Conservation (phyloP, 2,797 vertebrate genomes). For the Holocentrus rufus region DNA sequence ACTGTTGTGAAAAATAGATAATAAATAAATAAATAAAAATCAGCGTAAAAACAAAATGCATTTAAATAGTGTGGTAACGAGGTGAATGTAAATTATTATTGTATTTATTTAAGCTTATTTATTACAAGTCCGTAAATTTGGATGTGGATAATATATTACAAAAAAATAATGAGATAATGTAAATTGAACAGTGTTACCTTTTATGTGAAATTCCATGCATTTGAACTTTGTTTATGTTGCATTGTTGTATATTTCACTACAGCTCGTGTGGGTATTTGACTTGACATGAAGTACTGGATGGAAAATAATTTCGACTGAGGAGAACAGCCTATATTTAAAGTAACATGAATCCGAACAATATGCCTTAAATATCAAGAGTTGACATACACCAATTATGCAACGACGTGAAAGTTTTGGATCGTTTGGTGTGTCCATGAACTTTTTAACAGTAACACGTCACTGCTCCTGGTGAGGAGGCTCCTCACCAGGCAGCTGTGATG, state of each 20-base stretch:
- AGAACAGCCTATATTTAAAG: conserved; percentile 43
- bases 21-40: neutral
- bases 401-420: conserved; percentile 66
- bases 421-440: conserved; percentile 66
- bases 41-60: conserved; percentile 31
- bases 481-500: conserved; percentile 57
- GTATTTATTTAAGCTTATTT: conserved; percentile 72
- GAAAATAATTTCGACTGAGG: conserved; percentile 34
- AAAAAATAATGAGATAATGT: conserved; percentile 51
- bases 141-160: conserved; percentile 74
- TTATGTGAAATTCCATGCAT: conserved; percentile 60
- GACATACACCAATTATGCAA: conserved; percentile 74
- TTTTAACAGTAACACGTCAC: conserved; percentile 47
- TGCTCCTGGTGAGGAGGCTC: conserved; percentile 47
- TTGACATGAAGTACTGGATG: neutral
- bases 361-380: conserved; percentile 74
- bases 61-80: conserved; percentile 65
- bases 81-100: conserved; percentile 75
- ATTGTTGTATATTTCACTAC: conserved; percentile 65
- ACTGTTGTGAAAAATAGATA: conserved; percentile 2
- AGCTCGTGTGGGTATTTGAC: conserved; percentile 23
- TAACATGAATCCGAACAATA: conserved; percentile 48
- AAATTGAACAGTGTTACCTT: conserved; percentile 57
- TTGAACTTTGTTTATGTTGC: conserved; percentile 58
- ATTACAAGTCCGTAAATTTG: conserved; percentile 64